Conservation (phyloP, 1,140 invertebrate species). For the Zelostemma sp. region DNA sequence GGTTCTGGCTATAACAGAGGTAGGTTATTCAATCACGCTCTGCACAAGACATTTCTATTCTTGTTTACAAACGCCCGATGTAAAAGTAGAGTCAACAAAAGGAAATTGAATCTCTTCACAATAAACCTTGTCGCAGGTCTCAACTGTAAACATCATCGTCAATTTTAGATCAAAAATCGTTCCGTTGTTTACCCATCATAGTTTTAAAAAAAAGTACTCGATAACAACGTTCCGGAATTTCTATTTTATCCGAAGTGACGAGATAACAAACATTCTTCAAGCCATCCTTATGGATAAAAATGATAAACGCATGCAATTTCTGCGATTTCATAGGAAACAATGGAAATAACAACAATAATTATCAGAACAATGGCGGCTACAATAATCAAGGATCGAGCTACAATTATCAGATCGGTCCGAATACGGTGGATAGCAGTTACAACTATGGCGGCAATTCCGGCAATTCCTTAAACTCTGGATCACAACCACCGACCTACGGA, state of each 20-base stretch:
- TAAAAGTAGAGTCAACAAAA: background rate
- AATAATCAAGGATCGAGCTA: constrained; percentile 57
- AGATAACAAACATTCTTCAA: too few relatives aligned
- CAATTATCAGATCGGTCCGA: constrained; percentile 68
- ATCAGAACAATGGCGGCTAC: constrained; percentile 64
- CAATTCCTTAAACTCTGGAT: constrained; percentile 54
- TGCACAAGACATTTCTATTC: constrained; percentile 8
- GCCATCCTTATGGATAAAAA: too few relatives aligned
- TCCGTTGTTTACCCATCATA: too few relatives aligned
- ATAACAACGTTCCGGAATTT: too few relatives aligned
- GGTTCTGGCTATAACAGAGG: constrained; percentile 42
- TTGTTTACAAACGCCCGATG: background rate
- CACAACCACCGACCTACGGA: constrained; percentile 69
- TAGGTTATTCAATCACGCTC: constrained; percentile 37
- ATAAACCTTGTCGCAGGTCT: too few relatives aligned
- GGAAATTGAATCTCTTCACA: background rate
- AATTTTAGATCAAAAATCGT: too few relatives aligned
- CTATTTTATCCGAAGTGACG: too few relatives aligned
- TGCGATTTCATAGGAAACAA: constrained; percentile 51
- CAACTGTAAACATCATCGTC: background rate
- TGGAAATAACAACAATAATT: constrained; percentile 56
- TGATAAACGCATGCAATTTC: background rate
- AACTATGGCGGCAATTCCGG: constrained; percentile 57
- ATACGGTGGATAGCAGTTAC: constrained; percentile 69
- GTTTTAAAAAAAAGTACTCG: too few relatives aligned